Conservation (phyloP, 2,797 vertebrate species). For the Corythornis leucogaster region DNA sequence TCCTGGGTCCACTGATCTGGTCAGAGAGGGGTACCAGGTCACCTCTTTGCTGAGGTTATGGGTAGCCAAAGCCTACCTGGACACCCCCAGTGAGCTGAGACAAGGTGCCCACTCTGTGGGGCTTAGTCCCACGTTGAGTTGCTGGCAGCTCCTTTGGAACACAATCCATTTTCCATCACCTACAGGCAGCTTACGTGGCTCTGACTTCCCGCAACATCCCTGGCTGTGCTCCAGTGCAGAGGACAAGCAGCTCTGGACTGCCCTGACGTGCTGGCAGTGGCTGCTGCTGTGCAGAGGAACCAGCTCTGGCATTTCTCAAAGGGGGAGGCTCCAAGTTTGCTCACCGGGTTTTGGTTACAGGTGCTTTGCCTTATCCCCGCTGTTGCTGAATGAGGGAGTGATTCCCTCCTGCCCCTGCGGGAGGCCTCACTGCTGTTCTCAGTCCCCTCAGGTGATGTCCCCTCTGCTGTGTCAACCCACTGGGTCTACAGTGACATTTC, state of each 20-base stretch:
- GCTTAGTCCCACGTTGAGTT: not conserved
- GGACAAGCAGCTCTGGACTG: not conserved
- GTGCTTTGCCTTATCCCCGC: not conserved
- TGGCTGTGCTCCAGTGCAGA: not conserved
- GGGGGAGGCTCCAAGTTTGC: not conserved
- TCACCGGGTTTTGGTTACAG: not conserved
- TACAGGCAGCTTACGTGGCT: not conserved
- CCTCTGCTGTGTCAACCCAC: not conserved
- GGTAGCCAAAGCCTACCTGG: not conserved
- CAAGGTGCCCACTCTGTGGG: fast-evolving
- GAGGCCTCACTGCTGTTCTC: not conserved
- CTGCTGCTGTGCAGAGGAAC: not conserved
- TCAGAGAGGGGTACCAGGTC: not conserved
- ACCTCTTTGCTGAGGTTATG: not conserved
- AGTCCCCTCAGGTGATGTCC: not conserved
- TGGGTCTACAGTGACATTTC: not conserved
- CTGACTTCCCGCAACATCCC: not conserved
- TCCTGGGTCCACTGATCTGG: not conserved
- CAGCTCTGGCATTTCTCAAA: not conserved
- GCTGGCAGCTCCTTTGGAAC: not conserved
- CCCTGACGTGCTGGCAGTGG: fast-evolving
- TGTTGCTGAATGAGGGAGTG: not conserved
- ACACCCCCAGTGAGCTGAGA: not conserved
- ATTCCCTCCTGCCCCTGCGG: not conserved
- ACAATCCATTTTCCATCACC: not conserved